Conservation (phyloP, 2,797 vertebrate species). For the Leuciscus waleckii region DNA sequence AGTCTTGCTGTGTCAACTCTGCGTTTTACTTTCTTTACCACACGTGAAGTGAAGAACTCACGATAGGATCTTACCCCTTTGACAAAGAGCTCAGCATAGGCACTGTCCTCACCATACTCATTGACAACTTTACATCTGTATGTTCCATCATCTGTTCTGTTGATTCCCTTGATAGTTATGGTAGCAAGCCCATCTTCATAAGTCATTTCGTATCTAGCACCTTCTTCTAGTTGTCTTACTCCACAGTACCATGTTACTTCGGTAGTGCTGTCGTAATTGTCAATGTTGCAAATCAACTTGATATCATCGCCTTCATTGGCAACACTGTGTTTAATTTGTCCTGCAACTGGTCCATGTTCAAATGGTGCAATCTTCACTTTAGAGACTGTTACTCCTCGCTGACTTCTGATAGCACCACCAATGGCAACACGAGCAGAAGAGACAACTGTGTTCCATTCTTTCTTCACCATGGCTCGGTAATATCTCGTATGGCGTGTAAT, state of each 20-base stretch:
- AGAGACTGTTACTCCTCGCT: conserved; percentile 89
- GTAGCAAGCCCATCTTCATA: conserved; percentile 93
- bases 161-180: conserved; percentile 89
- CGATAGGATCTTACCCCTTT: conserved; percentile 88
- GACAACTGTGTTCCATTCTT: conserved; percentile 93
- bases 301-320: conserved; percentile 86
- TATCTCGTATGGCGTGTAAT: conserved; percentile 93
- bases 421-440: conserved; percentile 92
- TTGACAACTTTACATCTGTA: conserved; percentile 97
- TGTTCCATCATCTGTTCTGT: conserved; percentile 92
- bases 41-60: conserved; percentile 88
- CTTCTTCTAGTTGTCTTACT: conserved; percentile 92
- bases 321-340: conserved; percentile 88
- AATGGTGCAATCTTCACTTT: conserved; percentile 98
- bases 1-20: conserved; percentile 93
- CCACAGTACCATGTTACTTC: conserved; percentile 98
- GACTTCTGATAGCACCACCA: conserved; percentile 91
- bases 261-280: conserved; percentile 95
- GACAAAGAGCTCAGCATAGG: conserved; percentile 93
- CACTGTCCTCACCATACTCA: conserved; percentile 97
- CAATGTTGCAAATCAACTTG: conserved; percentile 92
- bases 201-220: conserved; percentile 91
- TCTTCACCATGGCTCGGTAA: conserved; percentile 91
- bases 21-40: conserved; percentile 92
- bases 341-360: conserved; percentile 93